Evolutionary conservation across 2,113 vertebrate species (phyloP).

Genomic region (Suricata suricatta): DNA sequence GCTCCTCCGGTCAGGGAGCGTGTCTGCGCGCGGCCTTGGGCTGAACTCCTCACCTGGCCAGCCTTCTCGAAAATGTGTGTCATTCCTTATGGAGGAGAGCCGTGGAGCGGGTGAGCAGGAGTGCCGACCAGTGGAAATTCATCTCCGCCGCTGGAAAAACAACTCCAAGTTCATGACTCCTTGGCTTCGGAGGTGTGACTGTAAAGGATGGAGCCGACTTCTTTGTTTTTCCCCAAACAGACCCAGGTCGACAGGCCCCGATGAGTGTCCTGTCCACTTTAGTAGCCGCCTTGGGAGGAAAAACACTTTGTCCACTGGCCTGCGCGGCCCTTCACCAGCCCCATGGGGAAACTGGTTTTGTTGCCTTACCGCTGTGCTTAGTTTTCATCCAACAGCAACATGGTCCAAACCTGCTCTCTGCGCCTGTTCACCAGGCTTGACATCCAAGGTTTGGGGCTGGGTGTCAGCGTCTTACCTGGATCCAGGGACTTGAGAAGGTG

Average conservation of each 20-base stretch:
- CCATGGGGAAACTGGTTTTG: background rate
- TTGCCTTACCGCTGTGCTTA: background rate
- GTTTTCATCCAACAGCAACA: slow-evolving; percentile 56
- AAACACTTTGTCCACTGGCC: slow-evolving; percentile 52
- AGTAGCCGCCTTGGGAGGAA: slow-evolving; percentile 8
- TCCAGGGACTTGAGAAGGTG: background rate
- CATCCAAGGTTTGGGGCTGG: slow-evolving; percentile 40
- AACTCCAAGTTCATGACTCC: slow-evolving; percentile 68
- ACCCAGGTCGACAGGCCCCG: background rate
- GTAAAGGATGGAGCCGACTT: slow-evolving; percentile 24
- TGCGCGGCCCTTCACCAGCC: background rate
- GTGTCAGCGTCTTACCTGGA: background rate
- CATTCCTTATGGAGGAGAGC: slow-evolving; percentile 70
- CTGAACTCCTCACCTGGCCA: slow-evolving; percentile 80
- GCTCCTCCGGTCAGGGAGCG: slow-evolving; percentile 56
- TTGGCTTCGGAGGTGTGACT: slow-evolving; percentile 67
- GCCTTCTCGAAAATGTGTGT: slow-evolving; percentile 80
- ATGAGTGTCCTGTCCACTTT: background rate
- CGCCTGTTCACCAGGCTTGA: slow-evolving; percentile 49
- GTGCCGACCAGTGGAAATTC: slow-evolving; percentile 72
- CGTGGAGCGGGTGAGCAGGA: background rate
- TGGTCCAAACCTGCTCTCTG: background rate
- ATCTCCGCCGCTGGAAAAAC: slow-evolving; percentile 68
- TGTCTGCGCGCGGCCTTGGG: slow-evolving; percentile 67
- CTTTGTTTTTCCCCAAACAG: slow-evolving; percentile 62